phyloP scores from a whole-genome alignment of 2,113 vertebrate genomes.

The Macaca fascicularis region T2T-MFA8v1.1 NC_088389.1:73527001-73527500 shows the following conservation, averaged over 20 bases:
- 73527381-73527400: neutral
- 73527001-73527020: neutral
- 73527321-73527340: neutral
- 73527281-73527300: neutral
- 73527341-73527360: neutral
- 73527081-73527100: neutral
- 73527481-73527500: neutral
- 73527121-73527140: neutral
- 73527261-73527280: neutral
- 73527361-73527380: neutral
- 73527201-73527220: neutral
- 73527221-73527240: neutral
- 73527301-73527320: neutral
- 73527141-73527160: neutral
- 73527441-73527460: neutral
- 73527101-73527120: neutral
- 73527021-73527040: slow-evolving; percentile 8
- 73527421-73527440: neutral
- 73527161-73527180: neutral
- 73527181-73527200: neutral
- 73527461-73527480: no score
- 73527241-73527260: neutral
- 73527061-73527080: neutral
- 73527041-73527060: neutral
- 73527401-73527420: neutral